Evolutionary conservation across 2,797 vertebrate species (phyloP), one percentile per base, ranked within the genome.

Genomic region (Taeniopygia guttata): DNA sequence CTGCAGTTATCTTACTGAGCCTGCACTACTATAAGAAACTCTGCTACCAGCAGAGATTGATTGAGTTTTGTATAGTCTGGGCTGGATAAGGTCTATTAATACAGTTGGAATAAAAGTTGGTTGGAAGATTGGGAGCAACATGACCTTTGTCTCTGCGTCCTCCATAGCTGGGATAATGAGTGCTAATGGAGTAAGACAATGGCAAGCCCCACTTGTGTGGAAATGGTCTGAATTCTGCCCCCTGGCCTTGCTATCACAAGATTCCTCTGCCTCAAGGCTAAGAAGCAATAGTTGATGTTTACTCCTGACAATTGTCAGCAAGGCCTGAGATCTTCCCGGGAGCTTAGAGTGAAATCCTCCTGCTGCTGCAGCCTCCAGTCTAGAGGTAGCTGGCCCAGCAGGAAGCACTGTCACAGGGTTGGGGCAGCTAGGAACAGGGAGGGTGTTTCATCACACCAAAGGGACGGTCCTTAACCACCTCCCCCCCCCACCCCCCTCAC

Each of bases 1-100:
- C 63, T 94, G 48, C 55, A 66, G 74, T 90, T 95, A 76, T 79
- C 88, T 94, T 73, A 45, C 55, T 73, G 77, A 82, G 52, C 36
- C 72, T 82, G n/a, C 17, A 29, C 43, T 93, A 32, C 79, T 94
- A 2, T 69, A 75, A 81, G 64, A 75, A 89, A 54, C 43, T 75
- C 43, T 78, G 36, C 60, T 83, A 54, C 64, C 22, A 64, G 45
- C 43, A 86, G 66, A 85, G 43, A 22, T 38, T 56, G 36, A 45
- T 10, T 42, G 40, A 58, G 26, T 75, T 94, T 79, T 55, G 11
- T 38, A 17, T 23, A n/a, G 36, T 34, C 36, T 69, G 58, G 43
- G 13, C n/a, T 73, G 58, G 22, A 43, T 45, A 45, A 30, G 9
- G 36, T 69, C 29, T 73, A 9, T 26, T 11, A 67, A n/a, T 79